Evolutionary conservation across 2,113 vertebrate species (phyloP).

Genomic region (Cochlearius cochlearius): DNA sequence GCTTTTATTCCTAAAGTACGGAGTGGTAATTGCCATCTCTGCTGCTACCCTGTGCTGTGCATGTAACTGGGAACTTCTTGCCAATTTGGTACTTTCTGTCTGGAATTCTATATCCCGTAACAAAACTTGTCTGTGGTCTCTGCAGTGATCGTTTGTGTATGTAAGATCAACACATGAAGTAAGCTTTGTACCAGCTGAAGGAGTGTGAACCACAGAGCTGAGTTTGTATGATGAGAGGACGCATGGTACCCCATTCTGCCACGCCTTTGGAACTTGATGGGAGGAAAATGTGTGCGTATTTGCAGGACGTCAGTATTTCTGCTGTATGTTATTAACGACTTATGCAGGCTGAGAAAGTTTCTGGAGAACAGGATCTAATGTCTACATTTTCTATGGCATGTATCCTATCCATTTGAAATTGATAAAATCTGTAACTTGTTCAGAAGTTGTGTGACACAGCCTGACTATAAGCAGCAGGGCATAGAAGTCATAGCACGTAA

Average conservation of each 20-base stretch:
- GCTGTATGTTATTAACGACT: not conserved
- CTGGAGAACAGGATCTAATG: not conserved
- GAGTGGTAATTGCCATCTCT: not conserved
- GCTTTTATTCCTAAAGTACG: not conserved
- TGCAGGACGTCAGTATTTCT: not conserved
- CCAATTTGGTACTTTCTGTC: not conserved
- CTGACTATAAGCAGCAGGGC: not conserved
- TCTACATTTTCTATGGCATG: not conserved
- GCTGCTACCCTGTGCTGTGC: slow-evolving; percentile 1
- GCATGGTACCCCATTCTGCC: not conserved
- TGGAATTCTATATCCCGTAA: not conserved
- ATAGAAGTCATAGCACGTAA: not conserved
- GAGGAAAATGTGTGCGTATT: not conserved
- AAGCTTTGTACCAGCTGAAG: not conserved
- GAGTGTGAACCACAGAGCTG: not conserved
- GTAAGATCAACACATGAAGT: not conserved
- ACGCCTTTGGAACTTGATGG: not conserved
- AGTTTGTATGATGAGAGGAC: not conserved
- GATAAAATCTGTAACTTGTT: not conserved
- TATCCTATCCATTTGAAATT: not conserved
- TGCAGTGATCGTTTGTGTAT: not conserved
- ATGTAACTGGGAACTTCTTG: not conserved
- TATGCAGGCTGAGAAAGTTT: not conserved
- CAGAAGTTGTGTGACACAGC: not conserved
- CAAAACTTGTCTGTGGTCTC: not conserved